Percentiles rank a stretch among this genome's conserved stretches.
Evolutionary conservation across 2,888 invertebrate species (phyloP).

Genomic region (Phasia obesa): DNA sequence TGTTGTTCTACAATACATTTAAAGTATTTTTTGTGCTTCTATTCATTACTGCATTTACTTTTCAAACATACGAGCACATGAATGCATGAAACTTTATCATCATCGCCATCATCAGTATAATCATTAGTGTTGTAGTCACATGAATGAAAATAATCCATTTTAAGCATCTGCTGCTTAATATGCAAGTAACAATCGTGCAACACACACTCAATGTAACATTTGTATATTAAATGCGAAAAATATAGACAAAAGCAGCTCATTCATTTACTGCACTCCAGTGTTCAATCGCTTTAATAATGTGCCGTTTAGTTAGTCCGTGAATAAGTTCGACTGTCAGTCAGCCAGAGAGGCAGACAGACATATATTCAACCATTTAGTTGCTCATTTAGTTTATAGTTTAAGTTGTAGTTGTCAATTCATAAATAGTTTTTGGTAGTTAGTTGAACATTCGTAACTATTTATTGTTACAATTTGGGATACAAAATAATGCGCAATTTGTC

Average conservation of each 20-base stretch:
- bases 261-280: slow-evolving; percentile 16
- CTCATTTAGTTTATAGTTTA: slow-evolving; percentile 41
- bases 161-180: slow-evolving; percentile 66
- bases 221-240: too few species aligned
- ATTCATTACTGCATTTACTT: slow-evolving; percentile 41
- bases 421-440: slow-evolving; percentile 55
- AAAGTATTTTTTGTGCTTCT: too few species aligned
- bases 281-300: slow-evolving; percentile 38
- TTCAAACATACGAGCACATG: background rate
- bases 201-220: background rate
- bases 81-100: slow-evolving; percentile 21
- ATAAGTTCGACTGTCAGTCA: background rate
- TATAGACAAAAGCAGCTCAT: slow-evolving; percentile 1
- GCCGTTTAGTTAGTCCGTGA: background rate
- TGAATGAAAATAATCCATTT: slow-evolving; percentile 66
- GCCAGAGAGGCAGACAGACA: background rate
- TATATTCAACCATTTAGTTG: slow-evolving; percentile 8
- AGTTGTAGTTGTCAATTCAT: slow-evolving; percentile 54
- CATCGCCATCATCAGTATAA: slow-evolving; percentile 3
- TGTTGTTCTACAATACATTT: background rate
- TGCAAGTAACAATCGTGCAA: slow-evolving; percentile 46
- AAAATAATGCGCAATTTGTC: slow-evolving; percentile 66
- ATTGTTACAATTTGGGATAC: slow-evolving; percentile 46
- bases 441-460: slow-evolving; percentile 56
- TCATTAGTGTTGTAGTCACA: slow-evolving; percentile 32